Conservation (phyloP, 2,797 vertebrate species). For the Pipistrellus pygmaeus region DNA sequence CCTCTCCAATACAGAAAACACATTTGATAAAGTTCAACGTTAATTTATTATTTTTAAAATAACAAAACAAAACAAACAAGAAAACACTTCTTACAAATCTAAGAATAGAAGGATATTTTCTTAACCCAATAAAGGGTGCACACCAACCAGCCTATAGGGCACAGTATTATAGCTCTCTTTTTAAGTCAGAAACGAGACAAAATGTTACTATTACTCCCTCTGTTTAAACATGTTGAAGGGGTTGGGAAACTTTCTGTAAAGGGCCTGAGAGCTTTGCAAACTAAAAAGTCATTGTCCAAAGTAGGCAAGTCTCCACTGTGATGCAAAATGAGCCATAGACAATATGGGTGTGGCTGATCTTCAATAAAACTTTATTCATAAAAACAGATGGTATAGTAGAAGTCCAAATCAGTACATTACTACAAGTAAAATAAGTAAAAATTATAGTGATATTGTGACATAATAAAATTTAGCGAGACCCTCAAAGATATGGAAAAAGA, state of each 20-base stretch:
- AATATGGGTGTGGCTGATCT: background rate
- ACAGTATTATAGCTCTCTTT: background rate
- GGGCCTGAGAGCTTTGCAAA: background rate
- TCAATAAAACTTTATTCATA: conserved; percentile 60
- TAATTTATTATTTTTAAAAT: conserved; percentile 16
- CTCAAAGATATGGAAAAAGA: no score
- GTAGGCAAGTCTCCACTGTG: background rate
- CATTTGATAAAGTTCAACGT: conserved; percentile 35
- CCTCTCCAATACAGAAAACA: background rate
- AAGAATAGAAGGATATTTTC: conserved; percentile 7
- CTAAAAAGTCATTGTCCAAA: background rate
- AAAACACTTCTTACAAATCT: conserved; percentile 22
- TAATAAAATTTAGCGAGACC: no score
- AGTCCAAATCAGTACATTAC: background rate
- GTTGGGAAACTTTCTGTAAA: background rate
- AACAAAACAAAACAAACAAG: background rate
- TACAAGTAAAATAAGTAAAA: background rate
- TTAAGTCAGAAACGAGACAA: background rate
- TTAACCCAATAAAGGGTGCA: background rate
- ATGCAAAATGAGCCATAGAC: background rate
- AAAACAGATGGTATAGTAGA: background rate
- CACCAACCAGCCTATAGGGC: background rate
- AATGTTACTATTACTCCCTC: background rate
- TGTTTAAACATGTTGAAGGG: background rate
- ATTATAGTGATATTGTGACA: background rate